Percentiles rank a stretch among this genome's conserved stretches.
Conservation (phyloP, 2,888 invertebrate species). For the Lathronympha strigana region DNA sequence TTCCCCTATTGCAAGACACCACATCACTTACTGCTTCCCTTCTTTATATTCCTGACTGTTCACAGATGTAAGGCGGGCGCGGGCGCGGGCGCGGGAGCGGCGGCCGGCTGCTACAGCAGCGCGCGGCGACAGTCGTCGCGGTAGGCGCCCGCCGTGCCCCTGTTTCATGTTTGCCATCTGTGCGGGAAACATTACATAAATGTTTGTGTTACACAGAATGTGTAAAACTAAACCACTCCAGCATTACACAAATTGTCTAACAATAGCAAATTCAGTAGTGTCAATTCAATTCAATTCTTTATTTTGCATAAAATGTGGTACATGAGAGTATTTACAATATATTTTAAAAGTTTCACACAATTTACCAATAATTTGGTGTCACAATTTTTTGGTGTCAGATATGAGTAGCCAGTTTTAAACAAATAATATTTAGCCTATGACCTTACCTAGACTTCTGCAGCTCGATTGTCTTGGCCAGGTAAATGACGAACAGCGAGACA, state of each 20-base stretch:
- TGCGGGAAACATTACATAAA: not conserved
- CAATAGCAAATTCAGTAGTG: too few species aligned
- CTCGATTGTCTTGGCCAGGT: conserved; percentile 90
- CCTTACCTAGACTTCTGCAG: not conserved
- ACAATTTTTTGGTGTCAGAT: too few species aligned
- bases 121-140: conserved; percentile 75
- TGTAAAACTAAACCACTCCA: not conserved
- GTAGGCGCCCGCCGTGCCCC: conserved; percentile 74
- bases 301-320: too few species aligned
- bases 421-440: too few species aligned
- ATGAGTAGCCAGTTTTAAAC: too few species aligned
- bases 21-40: not conserved
- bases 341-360: too few species aligned
- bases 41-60: not conserved
- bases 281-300: too few species aligned
- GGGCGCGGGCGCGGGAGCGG: conserved; percentile 45
- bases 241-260: too few species aligned
- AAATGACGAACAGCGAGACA: conserved; percentile 94
- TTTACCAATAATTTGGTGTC: too few species aligned
- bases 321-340: too few species aligned
- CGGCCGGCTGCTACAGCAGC: conserved; percentile 69
- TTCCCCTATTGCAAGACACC: too few species aligned
- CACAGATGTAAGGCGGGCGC: conserved; percentile 31
- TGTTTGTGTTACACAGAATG: not conserved
- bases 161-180: conserved; percentile 83